phyloP scores from a whole-genome alignment of 1,140 invertebrate species.

The Cataglyphis hispanica region DNA sequence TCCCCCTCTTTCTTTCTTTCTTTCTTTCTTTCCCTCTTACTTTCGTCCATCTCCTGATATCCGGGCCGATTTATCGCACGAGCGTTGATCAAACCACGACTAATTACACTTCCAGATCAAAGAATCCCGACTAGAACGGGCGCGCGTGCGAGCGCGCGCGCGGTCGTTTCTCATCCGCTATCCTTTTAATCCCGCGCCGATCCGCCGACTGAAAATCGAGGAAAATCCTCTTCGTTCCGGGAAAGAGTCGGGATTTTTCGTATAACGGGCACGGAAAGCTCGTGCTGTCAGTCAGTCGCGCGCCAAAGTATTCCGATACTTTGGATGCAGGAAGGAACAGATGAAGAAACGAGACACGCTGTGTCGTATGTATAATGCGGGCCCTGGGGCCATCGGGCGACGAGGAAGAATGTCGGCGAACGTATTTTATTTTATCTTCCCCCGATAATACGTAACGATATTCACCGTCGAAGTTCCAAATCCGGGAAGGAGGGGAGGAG shows the following conservation, averaged over 20 bases:
- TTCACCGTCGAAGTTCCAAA: slow-evolving; percentile 2
- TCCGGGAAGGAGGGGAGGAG: background rate
- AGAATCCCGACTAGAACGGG: slow-evolving; percentile 29
- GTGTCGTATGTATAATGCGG: slow-evolving; percentile 42
- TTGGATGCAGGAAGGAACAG: slow-evolving; percentile 44
- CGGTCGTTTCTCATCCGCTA: slow-evolving; percentile 43
- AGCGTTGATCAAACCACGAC: slow-evolving; percentile 45
- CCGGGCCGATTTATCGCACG: background rate
- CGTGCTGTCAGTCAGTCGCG: slow-evolving; percentile 20
- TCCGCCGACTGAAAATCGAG: slow-evolving; percentile 52
- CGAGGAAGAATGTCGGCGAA: background rate
- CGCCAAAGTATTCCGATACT: slow-evolving; percentile 62
- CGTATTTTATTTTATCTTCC: slow-evolving; percentile 49
- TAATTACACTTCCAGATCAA: slow-evolving; percentile 62
- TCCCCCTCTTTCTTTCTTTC: background rate
- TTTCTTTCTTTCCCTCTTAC: background rate
- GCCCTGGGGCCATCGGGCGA: background rate
- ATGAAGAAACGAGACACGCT: background rate
- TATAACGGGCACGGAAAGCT: slow-evolving; percentile 42
- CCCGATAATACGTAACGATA: slow-evolving; percentile 48
- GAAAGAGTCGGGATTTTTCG: slow-evolving; percentile 44
- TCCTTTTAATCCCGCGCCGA: slow-evolving; percentile 49
- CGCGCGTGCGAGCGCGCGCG: slow-evolving; percentile 7
- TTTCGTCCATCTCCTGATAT: background rate
- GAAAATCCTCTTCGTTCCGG: slow-evolving; percentile 18